A percentile compares a stretch with the other conserved stretches of the same genome.
Conservation (phyloP, 2,797 vertebrate genomes). For the Apogon hyalosoma region DNA sequence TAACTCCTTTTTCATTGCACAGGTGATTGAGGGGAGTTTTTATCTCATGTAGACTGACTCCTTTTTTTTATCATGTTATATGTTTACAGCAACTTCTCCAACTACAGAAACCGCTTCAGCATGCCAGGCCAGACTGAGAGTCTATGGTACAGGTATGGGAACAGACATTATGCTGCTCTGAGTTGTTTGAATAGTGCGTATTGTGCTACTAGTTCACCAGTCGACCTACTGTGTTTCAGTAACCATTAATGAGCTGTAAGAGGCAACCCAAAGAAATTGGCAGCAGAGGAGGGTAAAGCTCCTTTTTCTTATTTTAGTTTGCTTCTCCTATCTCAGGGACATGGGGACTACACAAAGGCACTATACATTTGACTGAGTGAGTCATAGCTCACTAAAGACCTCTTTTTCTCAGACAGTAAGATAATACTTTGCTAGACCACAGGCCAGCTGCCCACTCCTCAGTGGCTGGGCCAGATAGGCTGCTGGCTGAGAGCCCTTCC, state of each 20-base stretch:
- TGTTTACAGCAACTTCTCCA: conserved; percentile 90
- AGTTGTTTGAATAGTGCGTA: neutral
- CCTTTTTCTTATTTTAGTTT: conserved; percentile 33
- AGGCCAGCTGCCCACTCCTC: conserved; percentile 67
- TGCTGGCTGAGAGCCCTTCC: conserved; percentile 44
- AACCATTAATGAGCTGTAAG: conserved; percentile 54
- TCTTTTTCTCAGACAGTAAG: conserved; percentile 69
- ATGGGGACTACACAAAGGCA: conserved; percentile 63
- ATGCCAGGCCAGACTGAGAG: conserved; percentile 90
- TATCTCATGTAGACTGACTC: neutral
- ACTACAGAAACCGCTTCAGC: conserved; percentile 91
- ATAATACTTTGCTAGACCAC: conserved; percentile 71
- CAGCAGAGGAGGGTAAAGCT: conserved; percentile 15
- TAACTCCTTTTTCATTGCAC: conserved; percentile 19
- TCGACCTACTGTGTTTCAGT: conserved; percentile 52
- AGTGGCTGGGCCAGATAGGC: conserved; percentile 43
- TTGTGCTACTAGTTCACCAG: conserved; percentile 22
- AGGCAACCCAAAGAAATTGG: conserved; percentile 30
- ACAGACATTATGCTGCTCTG: neutral
- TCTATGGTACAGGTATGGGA: conserved; percentile 92
- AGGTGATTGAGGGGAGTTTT: neutral
- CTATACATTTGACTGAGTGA: conserved; percentile 68
- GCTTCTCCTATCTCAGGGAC: conserved; percentile 57
- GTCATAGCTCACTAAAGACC: conserved; percentile 60
- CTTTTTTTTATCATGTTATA: conserved; percentile 29